Base-by-base conservation (phyloP, 2,797 vertebrate genomes). In the Australoheros facetus region DNA sequence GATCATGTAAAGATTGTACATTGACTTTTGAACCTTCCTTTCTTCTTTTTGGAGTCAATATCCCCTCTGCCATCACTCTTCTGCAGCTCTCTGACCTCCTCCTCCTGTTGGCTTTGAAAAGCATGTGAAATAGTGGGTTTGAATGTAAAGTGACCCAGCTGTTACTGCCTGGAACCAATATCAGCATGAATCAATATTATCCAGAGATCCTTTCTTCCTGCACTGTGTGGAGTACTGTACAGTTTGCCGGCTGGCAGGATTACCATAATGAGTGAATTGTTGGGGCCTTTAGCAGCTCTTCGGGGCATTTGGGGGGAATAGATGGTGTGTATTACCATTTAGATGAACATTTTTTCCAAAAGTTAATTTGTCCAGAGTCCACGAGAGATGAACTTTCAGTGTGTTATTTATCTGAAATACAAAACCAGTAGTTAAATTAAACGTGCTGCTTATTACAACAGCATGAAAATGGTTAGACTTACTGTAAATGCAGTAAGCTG, bases 51-150 rank as follows among this genome's bases (percentile, higher is more conserved):
- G 11, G 66, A 77, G 85, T 86, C 84, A 1, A 88, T 90, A 56
- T 14, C 21, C 57, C 56, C 78, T 79, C 77, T 28, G 66, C 59
- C 59, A 64, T 66, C 48, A 6, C 51, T 77, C 82, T n/a, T 71
- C 77, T 75, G 74, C 82, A 73, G 73, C 81, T 75, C 84, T 62
- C 82, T 74, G 86, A 85, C 82, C 89, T n/a, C 56, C 73, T 72
- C 30, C 30, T 32, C 30, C 30, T 32, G 34, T 64, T 54, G 53
- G 45, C 7, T 71, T 79, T 70, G 21, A 81, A 53, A 83, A 17
- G 73, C 45, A 14, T 7, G 62, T 51, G 45, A 69, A 51, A 19
- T 51, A 3, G 66, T 69, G 26, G 64, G 9, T 71, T 59, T 64
- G 57, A 75, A 66, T 30, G 21, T 69, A 16, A 72, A 69, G 71